A percentile compares a stretch with the other conserved stretches of the same genome.
Conservation (phyloP, 2,888 invertebrate genomes). For the Cheilosia grossa region DNA sequence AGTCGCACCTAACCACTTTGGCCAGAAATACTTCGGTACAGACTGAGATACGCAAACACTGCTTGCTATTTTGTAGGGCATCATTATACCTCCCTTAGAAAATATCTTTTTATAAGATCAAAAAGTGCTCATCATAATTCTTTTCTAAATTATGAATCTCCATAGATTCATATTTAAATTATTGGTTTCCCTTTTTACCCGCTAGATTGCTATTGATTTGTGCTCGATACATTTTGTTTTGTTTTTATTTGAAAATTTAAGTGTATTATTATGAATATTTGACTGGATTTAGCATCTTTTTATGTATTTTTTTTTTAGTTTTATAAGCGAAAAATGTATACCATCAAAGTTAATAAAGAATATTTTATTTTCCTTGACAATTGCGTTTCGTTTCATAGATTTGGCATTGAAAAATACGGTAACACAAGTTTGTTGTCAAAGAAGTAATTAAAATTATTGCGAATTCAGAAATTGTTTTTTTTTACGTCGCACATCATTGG, state of each 20-base stretch:
- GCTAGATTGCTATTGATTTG: constrained; percentile 71
- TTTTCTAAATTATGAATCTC: constrained; percentile 26
- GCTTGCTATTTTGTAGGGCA: constrained; percentile 44
- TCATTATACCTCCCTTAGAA: constrained; percentile 39
- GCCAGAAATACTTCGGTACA: constrained; percentile 99
- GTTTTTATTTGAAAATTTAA: constrained; percentile 5
- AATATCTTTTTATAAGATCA: constrained; percentile 21
- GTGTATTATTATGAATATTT: constrained; percentile 2
- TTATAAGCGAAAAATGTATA: constrained; percentile 27
- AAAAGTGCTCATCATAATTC: constrained; percentile 12
- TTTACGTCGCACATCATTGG: too few species aligned
- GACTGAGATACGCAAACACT: constrained; percentile 85
- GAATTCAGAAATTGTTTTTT: too few species aligned
- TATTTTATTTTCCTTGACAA: not conserved
- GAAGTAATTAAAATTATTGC: too few species aligned
- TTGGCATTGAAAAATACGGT: not conserved
- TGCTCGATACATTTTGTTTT: constrained; percentile 49
- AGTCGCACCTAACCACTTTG: constrained; percentile 98
- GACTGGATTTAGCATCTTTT: constrained; percentile 3
- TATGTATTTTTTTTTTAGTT: constrained; percentile 21
- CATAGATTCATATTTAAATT: constrained; percentile 50
- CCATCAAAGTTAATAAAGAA: constrained; percentile 38
- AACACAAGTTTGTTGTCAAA: too few species aligned
- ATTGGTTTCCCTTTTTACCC: constrained; percentile 58
- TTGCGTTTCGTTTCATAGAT: not conserved